Percentiles rank a stretch among this genome's conserved stretches.
These are phyloP conservation scores for Cinara cedri DNA, from an alignment of 2,888 invertebrate genomes.

Conservation along the genomic window DNA sequence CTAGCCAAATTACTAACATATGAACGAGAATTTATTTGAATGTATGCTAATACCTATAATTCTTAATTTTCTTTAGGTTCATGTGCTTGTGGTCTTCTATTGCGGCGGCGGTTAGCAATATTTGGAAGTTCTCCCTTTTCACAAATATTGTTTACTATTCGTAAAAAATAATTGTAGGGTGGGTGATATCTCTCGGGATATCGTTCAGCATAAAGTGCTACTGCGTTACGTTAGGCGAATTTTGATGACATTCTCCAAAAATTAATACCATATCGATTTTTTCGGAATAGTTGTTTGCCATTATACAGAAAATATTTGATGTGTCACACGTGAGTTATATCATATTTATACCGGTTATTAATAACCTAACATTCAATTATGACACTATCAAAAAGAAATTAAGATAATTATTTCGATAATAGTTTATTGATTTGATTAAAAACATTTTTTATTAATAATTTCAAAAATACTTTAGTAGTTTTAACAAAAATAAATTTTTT, in stretches of 20 bases:
- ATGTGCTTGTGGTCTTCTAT: background rate
- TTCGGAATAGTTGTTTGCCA: background rate
- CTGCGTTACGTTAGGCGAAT: background rate
- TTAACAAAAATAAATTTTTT: constrained; percentile 1
- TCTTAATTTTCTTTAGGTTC: background rate
- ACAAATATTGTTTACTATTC: background rate
- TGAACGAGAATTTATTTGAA: background rate
- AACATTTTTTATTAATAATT: too few relatives aligned
- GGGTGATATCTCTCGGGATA: background rate
- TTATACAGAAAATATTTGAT: background rate
- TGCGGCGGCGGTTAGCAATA: background rate
- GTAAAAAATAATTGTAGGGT: background rate
- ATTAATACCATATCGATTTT: constrained; percentile 10
- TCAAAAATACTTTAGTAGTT: background rate
- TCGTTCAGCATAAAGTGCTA: background rate
- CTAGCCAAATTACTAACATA: background rate
- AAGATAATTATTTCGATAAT: too few relatives aligned
- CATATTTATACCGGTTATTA: background rate
- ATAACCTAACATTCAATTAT: too few relatives aligned
- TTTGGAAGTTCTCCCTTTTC: background rate
- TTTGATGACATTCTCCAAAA: background rate
- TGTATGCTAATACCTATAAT: constrained; percentile 6
- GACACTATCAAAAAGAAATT: too few relatives aligned
- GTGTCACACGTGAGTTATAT: background rate
- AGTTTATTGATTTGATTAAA: too few relatives aligned